Evolutionary conservation across 2,888 invertebrate species (phyloP).

Genomic region (Ctena decussata): DNA sequence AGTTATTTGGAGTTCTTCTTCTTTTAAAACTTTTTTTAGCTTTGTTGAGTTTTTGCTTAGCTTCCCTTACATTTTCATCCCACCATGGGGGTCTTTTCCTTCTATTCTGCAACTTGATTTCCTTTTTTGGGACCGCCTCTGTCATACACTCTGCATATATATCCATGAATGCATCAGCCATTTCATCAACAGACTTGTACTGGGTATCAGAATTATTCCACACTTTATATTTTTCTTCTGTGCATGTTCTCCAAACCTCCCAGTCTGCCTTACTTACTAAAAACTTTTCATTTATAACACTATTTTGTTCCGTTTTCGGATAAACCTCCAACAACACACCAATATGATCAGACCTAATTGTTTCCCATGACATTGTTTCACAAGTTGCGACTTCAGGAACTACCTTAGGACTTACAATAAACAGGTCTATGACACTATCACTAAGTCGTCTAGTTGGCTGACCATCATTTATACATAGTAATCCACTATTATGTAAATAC

Average conservation of each 20-base stretch:
- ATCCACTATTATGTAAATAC: background rate
- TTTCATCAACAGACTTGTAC: background rate
- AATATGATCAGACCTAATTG: constrained; percentile 5
- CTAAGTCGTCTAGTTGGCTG: constrained; percentile 2
- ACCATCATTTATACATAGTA: too few relatives aligned
- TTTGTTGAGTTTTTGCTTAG: constrained; percentile 1
- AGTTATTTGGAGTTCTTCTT: background rate
- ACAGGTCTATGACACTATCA: constrained; percentile 18
- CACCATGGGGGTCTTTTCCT: constrained; percentile 23
- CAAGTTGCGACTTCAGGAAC: constrained; percentile 6
- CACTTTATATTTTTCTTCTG: background rate
- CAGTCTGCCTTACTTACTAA: constrained; percentile 3
- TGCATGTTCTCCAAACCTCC: background rate
- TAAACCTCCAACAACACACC: background rate
- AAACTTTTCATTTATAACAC: background rate
- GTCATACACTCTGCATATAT: constrained; percentile 15
- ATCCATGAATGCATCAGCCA: constrained; percentile 13
- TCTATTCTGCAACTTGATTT: background rate
- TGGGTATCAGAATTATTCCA: background rate
- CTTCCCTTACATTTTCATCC: background rate
- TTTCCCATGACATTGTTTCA: constrained; percentile 7
- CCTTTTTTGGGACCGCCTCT: too few relatives aligned
- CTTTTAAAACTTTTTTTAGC: too few relatives aligned
- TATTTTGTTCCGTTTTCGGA: background rate
- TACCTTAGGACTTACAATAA: background rate